Conservation (phyloP, 2,888 invertebrate species). For the Orthosia cruda region DNA sequence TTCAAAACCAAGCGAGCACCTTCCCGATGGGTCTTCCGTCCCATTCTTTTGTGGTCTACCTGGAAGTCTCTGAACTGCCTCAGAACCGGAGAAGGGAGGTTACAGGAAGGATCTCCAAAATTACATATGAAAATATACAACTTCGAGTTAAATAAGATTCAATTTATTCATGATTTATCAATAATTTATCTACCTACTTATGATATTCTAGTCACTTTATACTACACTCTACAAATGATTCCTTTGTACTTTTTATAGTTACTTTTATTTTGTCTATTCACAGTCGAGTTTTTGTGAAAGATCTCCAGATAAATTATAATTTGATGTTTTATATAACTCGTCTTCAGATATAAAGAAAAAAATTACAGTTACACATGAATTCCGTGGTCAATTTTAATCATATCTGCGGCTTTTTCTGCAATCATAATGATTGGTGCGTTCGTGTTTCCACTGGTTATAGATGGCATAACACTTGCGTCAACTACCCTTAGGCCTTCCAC, state of each 20-base stretch:
- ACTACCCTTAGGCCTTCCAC: slow-evolving; percentile 93
- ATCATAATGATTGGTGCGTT: slow-evolving; percentile 97
- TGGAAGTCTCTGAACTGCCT: too few relatives aligned
- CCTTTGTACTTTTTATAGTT: not conserved
- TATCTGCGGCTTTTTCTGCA: slow-evolving; percentile 95
- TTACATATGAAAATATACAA: not conserved
- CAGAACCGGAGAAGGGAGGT: too few relatives aligned
- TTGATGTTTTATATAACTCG: not conserved
- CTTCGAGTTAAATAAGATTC: not conserved
- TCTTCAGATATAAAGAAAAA: too few relatives aligned
- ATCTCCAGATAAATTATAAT: not conserved
- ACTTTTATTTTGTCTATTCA: too few relatives aligned
- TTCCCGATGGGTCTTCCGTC: too few relatives aligned
- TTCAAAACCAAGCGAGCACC: too few relatives aligned
- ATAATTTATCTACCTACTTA: not conserved
- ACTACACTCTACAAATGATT: not conserved
- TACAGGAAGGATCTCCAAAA: too few relatives aligned
- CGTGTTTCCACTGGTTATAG: slow-evolving; percentile 95
- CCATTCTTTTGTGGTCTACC: too few relatives aligned
- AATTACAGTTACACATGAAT: slow-evolving; percentile 9
- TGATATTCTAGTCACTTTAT: not conserved
- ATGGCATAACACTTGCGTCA: slow-evolving; percentile 97
- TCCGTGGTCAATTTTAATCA: slow-evolving; percentile 95
- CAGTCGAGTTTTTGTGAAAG: not conserved
- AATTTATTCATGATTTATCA: not conserved